Conservation (phyloP, 2,888 invertebrate species). For the Eupsilia transversa region DNA sequence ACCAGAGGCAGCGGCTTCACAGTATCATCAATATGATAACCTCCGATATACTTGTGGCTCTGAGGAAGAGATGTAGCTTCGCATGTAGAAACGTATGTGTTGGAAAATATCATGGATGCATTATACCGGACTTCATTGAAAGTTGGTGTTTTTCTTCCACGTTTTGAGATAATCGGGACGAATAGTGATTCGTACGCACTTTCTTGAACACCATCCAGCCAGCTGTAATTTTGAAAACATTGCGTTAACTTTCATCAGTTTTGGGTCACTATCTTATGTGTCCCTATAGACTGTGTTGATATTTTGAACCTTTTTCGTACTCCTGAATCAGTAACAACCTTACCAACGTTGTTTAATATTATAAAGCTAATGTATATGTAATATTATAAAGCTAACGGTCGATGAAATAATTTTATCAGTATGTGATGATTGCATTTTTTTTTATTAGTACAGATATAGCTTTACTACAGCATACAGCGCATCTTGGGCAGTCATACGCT, state of each 20-base stretch:
- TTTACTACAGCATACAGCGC: no score
- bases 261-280: neutral
- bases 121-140: constrained; percentile 74
- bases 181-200: constrained; percentile 63
- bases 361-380: no score
- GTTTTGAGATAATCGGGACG: constrained; percentile 67
- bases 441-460: no score
- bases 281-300: neutral
- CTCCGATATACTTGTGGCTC: constrained; percentile 77
- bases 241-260: neutral
- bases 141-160: constrained; percentile 71
- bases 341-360: no score
- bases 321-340: neutral
- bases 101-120: constrained; percentile 78
- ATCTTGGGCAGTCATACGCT: no score
- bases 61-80: constrained; percentile 73
- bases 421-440: no score
- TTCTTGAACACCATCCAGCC: constrained; percentile 27
- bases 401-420: no score
- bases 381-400: no score
- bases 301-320: neutral
- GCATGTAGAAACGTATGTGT: constrained; percentile 77
- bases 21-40: constrained; percentile 78
- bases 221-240: constrained; percentile 23
- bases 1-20: constrained; percentile 77